Evolutionary conservation across 2,888 invertebrate species (phyloP).

Genomic region (Melanostoma scalare): DNA sequence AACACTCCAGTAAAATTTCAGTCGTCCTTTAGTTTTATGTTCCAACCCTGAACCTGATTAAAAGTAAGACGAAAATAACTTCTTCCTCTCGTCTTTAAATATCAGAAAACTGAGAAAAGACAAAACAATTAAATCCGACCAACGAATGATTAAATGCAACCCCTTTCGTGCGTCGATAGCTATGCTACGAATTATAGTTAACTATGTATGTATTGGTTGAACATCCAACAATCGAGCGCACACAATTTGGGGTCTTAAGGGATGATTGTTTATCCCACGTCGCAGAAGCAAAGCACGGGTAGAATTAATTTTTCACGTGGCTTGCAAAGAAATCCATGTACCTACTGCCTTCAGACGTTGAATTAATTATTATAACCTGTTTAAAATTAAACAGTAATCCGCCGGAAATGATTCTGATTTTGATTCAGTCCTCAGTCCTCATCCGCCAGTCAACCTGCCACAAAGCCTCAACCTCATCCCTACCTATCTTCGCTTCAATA

Average conservation of each 20-base stretch:
- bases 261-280: slow-evolving; percentile 34
- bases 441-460: not conserved
- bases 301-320: slow-evolving; percentile 57
- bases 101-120: slow-evolving; percentile 28
- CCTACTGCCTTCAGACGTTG: slow-evolving; percentile 1
- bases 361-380: slow-evolving; percentile 64
- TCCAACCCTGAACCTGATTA: no score
- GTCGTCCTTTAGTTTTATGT: no score
- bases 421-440: slow-evolving; percentile 3
- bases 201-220: not conserved
- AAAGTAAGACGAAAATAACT: no score
- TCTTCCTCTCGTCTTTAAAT: slow-evolving; percentile 2
- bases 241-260: slow-evolving; percentile 31
- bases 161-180: not conserved
- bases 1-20: no score
- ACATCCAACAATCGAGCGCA: not conserved
- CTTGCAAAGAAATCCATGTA: not conserved
- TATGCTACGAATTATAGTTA: not conserved
- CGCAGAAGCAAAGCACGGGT: slow-evolving; percentile 35
- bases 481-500: no score
- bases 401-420: slow-evolving; percentile 56
- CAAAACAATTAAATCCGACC: slow-evolving; percentile 48
- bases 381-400: slow-evolving; percentile 60
- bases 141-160: slow-evolving; percentile 48
- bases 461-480: no score